Conservation (phyloP, 2,888 invertebrate species). For the Erebia epiphron region DNA sequence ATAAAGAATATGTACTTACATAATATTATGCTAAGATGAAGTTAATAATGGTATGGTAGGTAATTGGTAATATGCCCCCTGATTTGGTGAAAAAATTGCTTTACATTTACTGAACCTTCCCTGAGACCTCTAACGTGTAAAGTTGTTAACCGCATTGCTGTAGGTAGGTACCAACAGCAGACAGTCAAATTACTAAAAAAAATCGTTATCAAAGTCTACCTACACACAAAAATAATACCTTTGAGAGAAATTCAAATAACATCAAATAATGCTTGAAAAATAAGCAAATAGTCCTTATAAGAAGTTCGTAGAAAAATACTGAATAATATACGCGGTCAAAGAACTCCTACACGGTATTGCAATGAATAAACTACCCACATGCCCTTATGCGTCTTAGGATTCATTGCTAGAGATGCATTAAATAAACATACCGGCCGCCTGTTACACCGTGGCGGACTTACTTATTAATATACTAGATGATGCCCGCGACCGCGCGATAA, state of each 20-base stretch:
- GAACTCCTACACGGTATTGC: slow-evolving; percentile 33
- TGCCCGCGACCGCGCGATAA: too few species aligned
- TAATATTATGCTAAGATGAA: too few species aligned
- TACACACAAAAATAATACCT: neutral
- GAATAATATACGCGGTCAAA: slow-evolving; percentile 26
- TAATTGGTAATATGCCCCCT: too few species aligned
- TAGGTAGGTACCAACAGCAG: too few species aligned
- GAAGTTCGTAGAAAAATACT: slow-evolving; percentile 7
- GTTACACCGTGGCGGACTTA: slow-evolving; percentile 1
- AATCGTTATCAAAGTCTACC: neutral
- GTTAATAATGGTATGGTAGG: too few species aligned
- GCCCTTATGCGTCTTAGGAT: slow-evolving; percentile 26
- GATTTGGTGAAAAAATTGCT: too few species aligned
- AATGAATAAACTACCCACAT: slow-evolving; percentile 33
- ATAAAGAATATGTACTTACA: neutral
- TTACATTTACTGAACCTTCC: too few species aligned
- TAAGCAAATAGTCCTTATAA: neutral
- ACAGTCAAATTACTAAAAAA: neutral
- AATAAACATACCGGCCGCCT: slow-evolving; percentile 22
- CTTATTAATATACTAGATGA: too few species aligned
- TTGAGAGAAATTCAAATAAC: slow-evolving; percentile 2
- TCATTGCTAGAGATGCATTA: slow-evolving; percentile 28
- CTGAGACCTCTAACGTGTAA: too few species aligned
- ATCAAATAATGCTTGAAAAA: neutral
- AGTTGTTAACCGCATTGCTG: too few species aligned